Evolutionary conservation across 2,113 vertebrate species (phyloP).

Genomic region (Corythornis vintsioides): DNA sequence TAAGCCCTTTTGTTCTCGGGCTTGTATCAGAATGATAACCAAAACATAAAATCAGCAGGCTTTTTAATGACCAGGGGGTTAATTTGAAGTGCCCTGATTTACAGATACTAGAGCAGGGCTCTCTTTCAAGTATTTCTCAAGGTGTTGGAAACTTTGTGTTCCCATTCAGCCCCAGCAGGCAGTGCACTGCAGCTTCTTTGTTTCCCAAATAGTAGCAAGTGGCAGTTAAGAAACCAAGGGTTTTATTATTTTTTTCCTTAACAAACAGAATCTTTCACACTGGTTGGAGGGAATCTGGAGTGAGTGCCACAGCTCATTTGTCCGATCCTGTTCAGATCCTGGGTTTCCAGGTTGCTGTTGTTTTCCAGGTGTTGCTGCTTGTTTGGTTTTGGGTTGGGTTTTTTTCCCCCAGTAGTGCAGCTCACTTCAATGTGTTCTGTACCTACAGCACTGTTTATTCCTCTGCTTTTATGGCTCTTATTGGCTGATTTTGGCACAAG

Average conservation of each 20-base stretch:
- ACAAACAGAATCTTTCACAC: not conserved
- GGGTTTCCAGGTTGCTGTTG: not conserved
- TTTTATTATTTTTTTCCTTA: not conserved
- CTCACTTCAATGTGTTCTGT: not conserved
- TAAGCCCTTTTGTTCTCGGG: constrained; percentile 33
- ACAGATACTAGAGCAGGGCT: constrained; percentile 5
- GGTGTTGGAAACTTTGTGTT: constrained; percentile 24
- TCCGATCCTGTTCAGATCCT: not conserved
- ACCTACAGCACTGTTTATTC: not conserved
- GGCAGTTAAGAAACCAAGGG: not conserved
- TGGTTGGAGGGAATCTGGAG: not conserved
- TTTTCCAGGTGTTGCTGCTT: not conserved
- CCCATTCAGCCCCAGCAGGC: not conserved
- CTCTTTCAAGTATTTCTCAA: constrained; percentile 12
- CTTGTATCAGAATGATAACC: constrained; percentile 45
- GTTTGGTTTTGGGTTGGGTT: too few relatives aligned
- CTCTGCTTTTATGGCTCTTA: not conserved
- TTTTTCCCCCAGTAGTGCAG: not conserved
- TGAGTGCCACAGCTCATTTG: not conserved
- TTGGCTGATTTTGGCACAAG: not conserved
- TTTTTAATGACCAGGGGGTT: constrained; percentile 46
- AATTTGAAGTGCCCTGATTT: constrained; percentile 53
- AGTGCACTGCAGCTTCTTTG: not conserved
- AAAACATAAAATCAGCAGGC: constrained; percentile 56
- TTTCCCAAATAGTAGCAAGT: not conserved